A percentile compares a stretch with the other conserved stretches of the same genome.
These are phyloP conservation scores for Vidua chalybeata DNA, from an alignment of 2,113 vertebrate genomes.

Conservation along the genomic window DNA sequence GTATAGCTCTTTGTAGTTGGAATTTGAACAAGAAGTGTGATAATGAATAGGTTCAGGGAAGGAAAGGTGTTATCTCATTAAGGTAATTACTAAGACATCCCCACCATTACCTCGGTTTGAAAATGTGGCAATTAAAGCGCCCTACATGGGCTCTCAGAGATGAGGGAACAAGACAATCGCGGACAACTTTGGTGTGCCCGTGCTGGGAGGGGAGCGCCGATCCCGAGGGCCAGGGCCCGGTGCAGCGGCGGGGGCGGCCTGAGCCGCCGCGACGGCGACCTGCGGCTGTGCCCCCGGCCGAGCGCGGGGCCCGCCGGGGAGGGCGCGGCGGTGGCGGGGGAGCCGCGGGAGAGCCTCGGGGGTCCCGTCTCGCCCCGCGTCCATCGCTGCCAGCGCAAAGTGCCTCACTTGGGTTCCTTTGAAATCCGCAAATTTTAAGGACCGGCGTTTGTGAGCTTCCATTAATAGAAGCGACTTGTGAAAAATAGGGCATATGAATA, in stretches of 20 bases:
- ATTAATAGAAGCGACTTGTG: slow-evolving; percentile 44
- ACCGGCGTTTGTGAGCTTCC: slow-evolving; percentile 1
- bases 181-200: slow-evolving; percentile 81
- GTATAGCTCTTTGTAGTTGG: slow-evolving; percentile 78
- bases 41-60: slow-evolving; percentile 97
- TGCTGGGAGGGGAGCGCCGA: slow-evolving; percentile 69
- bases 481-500: slow-evolving; percentile 65
- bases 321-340: background rate
- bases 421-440: slow-evolving; percentile 48
- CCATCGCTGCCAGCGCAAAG: background rate
- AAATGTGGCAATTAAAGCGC: slow-evolving; percentile 97
- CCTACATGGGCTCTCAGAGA: slow-evolving; percentile 86
- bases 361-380: background rate
- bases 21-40: slow-evolving; percentile 89
- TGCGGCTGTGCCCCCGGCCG: background rate
- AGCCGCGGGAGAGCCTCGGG: background rate
- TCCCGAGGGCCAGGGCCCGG: background rate
- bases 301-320: background rate
- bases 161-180: slow-evolving; percentile 83
- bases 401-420: slow-evolving; percentile 10
- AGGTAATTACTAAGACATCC: slow-evolving; percentile 97
- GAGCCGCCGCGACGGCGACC: background rate
- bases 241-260: background rate
- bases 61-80: slow-evolving; percentile 97
- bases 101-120: slow-evolving; percentile 91